Percentiles rank a stretch among this genome's conserved stretches.
phyloP scores from a whole-genome alignment of 1,140 invertebrate species.

The Eciton burchellii region DNA sequence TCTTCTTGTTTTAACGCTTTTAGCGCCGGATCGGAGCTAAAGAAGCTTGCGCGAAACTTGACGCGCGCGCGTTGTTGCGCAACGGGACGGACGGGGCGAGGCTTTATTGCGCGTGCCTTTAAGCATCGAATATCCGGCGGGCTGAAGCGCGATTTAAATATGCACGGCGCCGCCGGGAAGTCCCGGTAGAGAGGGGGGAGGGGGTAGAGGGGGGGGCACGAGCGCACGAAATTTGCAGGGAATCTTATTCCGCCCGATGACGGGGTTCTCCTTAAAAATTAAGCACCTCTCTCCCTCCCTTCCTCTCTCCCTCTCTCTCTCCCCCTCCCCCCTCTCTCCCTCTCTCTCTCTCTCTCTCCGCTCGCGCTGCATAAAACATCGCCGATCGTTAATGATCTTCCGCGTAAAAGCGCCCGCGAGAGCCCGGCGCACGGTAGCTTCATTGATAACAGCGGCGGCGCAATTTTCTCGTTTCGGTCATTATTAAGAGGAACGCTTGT shows the following conservation, averaged over 20 bases:
- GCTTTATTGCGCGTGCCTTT: slow-evolving; percentile 25
- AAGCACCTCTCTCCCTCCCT: neutral
- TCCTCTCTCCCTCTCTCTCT: no score
- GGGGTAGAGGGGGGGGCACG: neutral
- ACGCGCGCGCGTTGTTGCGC: neutral
- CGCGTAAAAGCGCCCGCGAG: neutral
- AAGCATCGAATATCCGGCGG: neutral
- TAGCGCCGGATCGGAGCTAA: no score
- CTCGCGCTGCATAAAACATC: neutral
- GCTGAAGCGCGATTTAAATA: slow-evolving; percentile 1
- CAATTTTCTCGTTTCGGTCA: slow-evolving; percentile 37
- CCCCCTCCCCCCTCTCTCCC: no score
- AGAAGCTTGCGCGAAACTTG: no score
- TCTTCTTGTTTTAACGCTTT: no score
- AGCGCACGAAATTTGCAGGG: neutral
- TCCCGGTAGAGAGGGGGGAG: neutral
- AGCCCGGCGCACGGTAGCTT: neutral
- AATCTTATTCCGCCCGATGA: no score
- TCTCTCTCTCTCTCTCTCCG: no score
- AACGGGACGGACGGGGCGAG: neutral
- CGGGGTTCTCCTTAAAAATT: slow-evolving; percentile 4
- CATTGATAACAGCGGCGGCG: slow-evolving; percentile 26
- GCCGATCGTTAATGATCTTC: neutral
- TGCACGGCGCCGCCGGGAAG: no score
- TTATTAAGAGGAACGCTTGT: slow-evolving; percentile 46